These are phyloP conservation scores for Muscicapa adusta DNA, from an alignment of 2,113 vertebrate species.

Conservation along the genomic window DNA sequence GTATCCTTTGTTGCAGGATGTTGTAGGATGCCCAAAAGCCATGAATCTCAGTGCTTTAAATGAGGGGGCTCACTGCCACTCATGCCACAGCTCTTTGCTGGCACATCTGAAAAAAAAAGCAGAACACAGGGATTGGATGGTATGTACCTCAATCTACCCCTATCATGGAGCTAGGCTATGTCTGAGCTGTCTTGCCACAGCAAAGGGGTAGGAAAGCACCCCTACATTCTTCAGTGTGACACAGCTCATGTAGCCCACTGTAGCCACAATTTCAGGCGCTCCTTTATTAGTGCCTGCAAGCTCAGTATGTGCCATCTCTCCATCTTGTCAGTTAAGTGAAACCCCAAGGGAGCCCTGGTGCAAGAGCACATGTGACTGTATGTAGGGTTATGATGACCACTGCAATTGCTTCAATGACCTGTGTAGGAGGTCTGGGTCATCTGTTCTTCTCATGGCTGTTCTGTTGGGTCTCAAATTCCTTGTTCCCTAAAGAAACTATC, in stretches of 20 bases:
- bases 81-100: background rate
- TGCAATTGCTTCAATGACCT: background rate
- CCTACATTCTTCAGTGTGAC: background rate
- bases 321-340: background rate
- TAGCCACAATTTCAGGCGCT: background rate
- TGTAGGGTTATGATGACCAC: background rate
- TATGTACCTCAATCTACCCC: background rate
- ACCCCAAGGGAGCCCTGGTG: background rate
- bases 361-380: background rate
- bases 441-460: accelerated
- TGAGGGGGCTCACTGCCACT: background rate
- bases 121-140: background rate
- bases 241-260: background rate
- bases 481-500: background rate
- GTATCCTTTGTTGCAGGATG: background rate
- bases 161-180: accelerated
- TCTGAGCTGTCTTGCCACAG: background rate
- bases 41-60: background rate
- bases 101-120: background rate
- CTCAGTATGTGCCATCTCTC: background rate
- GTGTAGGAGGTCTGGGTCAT: background rate
- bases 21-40: background rate
- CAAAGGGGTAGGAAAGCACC: background rate
- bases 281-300: background rate
- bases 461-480: background rate